A percentile compares a stretch with the other conserved stretches of the same genome.
These are phyloP conservation scores for Amphipoea lucens DNA, from an alignment of 2,888 invertebrate species.

Conservation along the genomic window DNA sequence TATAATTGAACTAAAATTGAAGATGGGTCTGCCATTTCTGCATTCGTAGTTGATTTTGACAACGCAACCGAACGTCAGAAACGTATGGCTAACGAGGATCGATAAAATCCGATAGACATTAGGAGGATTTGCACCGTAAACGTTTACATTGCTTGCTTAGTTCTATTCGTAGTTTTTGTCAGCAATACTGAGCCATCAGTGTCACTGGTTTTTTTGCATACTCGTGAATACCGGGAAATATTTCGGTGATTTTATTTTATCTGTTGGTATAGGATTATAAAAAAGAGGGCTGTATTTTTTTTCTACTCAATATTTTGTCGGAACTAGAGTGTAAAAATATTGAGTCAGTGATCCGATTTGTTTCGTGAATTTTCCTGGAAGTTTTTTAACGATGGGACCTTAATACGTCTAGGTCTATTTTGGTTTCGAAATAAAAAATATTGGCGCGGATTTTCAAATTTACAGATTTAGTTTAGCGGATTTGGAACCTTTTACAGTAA, in stretches of 20 bases:
- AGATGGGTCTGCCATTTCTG: background rate
- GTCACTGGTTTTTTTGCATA: conserved; percentile 18
- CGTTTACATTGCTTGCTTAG: conserved; percentile 28
- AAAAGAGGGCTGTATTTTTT: background rate
- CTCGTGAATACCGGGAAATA: background rate
- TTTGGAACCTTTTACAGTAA: background rate
- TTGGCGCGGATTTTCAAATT: background rate
- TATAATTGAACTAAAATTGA: conserved; percentile 12
- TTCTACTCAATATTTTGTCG: background rate
- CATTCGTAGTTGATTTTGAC: conserved; percentile 16
- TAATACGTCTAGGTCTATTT: background rate
- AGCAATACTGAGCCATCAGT: conserved; percentile 30
- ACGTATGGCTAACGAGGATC: conserved; percentile 47
- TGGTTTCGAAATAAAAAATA: background rate
- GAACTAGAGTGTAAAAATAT: background rate
- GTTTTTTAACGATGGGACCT: background rate
- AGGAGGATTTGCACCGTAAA: conserved; percentile 30
- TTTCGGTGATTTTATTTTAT: conserved; percentile 8
- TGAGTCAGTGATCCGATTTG: background rate
- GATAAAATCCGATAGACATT: conserved; percentile 48
- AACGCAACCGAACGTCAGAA: background rate
- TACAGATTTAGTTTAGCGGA: background rate
- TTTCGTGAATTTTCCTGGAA: background rate
- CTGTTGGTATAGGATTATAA: background rate
- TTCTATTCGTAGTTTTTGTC: conserved; percentile 35